Base-by-base conservation (phyloP, 2,888 invertebrate species). In the Operophtera brumata region DNA sequence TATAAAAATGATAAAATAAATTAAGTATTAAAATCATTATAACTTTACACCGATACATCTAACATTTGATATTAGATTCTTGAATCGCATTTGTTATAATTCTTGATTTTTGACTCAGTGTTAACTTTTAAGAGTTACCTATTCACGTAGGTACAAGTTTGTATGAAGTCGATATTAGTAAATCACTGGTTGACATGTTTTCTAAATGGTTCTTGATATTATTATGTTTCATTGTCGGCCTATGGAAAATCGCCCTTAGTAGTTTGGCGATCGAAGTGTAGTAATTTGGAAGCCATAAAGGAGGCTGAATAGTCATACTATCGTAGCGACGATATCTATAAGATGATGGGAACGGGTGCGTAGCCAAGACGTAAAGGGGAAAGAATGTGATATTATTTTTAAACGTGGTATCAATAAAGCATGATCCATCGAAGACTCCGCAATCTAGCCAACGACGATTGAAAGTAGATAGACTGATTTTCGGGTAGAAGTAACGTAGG, bases 321-420 rank as follows among this genome's bases (percentile, higher is more conserved):
- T 56, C 49, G 42, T 47, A 46, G 12, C 8, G n/a, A 41, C 26
- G 51, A 36, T 43, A 35, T 13, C 28, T 12, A 37, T 43, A 11
- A 30, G 57, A 28, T n/a, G 37, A 43, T 11, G 36, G 49, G 13
- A 46, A 20, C 10, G 43, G 28, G 35, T 37, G 47, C 35, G 37
- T 58, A 48, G 55, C 51, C 39, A 48, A 40, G 66, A 69, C 73
- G 74, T 76, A 78, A 74, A 79, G 51, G 78, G 81, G 70, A 76
- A 76, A 70, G 82, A 83, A 83, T 91, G 90, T 90, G 90, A 91
- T 90, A 90, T 86, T 84, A 89, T 79, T 82, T 78, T 86, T 86
- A 82, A 84, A 78, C 73, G 67, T 75, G 69, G 73, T 76, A 74
- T 73, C 67, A 71, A 67, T 67, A 69, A 64, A 61, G 64, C 68